phyloP scores from a whole-genome alignment of 2,888 invertebrate genomes.

The Nemotelus nigrinus region DNA sequence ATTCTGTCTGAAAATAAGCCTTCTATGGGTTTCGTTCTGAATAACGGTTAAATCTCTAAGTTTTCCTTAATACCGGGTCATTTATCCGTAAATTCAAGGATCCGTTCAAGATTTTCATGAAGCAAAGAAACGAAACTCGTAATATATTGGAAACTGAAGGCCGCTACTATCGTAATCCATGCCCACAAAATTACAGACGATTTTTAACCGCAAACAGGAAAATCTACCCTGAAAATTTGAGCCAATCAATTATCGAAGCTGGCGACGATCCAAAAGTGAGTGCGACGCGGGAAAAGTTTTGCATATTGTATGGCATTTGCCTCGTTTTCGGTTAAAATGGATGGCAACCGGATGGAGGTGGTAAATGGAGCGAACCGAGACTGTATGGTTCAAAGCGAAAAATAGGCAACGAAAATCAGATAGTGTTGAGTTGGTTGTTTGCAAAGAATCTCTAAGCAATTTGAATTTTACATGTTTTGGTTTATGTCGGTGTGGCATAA shows the following conservation, averaged over 20 bases:
- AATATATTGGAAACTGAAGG: constrained; percentile 43
- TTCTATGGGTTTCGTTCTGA: background rate
- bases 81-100: constrained; percentile 28
- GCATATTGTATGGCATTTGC: constrained; percentile 31
- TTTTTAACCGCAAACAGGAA: constrained; percentile 42
- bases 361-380: background rate
- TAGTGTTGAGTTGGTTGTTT: too few relatives aligned
- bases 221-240: constrained; percentile 35
- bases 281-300: constrained; percentile 8
- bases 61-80: constrained; percentile 4
- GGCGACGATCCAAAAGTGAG: background rate
- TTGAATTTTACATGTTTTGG: too few relatives aligned
- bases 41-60: constrained; percentile 9
- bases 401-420: too few relatives aligned
- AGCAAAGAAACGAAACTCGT: constrained; percentile 32
- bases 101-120: constrained; percentile 11
- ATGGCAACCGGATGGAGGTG: background rate
- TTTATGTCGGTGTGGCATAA: too few relatives aligned
- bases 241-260: constrained; percentile 43
- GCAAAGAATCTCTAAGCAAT: too few relatives aligned
- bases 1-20: background rate
- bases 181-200: constrained; percentile 48
- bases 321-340: background rate
- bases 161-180: constrained; percentile 45
- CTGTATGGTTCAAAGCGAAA: too few relatives aligned